These are phyloP conservation scores for Drosophila hamatofila DNA, from an alignment of 2,888 invertebrate species.

Conservation along the genomic window DNA sequence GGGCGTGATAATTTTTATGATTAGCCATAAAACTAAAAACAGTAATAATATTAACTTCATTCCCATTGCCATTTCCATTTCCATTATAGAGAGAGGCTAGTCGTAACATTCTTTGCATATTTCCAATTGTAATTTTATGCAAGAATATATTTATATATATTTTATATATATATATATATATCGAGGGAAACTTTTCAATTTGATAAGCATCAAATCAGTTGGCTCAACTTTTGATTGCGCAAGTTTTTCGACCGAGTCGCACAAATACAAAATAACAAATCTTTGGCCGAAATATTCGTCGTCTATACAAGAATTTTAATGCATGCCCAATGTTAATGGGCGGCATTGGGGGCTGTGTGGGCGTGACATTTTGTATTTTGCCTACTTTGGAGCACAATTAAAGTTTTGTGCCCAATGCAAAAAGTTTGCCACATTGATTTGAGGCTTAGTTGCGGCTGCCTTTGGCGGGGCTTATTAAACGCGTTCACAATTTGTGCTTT, in stretches of 20 bases:
- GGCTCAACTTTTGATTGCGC: constrained; percentile 75
- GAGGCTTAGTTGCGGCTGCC: constrained; percentile 57
- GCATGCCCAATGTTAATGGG: constrained; percentile 65
- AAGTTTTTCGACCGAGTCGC: constrained; percentile 48
- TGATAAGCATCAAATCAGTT: constrained; percentile 72
- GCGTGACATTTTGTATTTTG: constrained; percentile 35
- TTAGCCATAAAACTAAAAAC: constrained; percentile 78
- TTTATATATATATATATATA: background rate
- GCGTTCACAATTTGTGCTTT: constrained; percentile 21
- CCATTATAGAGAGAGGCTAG: background rate
- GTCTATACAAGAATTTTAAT: constrained; percentile 61
- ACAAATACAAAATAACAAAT: constrained; percentile 33
- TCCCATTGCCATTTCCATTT: constrained; percentile 66
- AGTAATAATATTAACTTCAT: constrained; percentile 79
- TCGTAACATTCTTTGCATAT: constrained; percentile 60
- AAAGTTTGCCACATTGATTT: constrained; percentile 72
- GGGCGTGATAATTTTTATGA: constrained; percentile 80
- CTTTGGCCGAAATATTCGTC: constrained; percentile 17
- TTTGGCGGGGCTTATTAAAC: constrained; percentile 44
- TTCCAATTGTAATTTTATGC: constrained; percentile 57
- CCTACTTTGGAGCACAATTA: constrained; percentile 61
- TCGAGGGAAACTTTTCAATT: constrained; percentile 69
- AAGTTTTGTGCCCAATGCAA: constrained; percentile 56
- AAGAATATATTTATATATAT: constrained; percentile 14
- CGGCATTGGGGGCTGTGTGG: background rate